Base-by-base conservation (phyloP, 2,113 vertebrate species). In the Martes martes region DNA sequence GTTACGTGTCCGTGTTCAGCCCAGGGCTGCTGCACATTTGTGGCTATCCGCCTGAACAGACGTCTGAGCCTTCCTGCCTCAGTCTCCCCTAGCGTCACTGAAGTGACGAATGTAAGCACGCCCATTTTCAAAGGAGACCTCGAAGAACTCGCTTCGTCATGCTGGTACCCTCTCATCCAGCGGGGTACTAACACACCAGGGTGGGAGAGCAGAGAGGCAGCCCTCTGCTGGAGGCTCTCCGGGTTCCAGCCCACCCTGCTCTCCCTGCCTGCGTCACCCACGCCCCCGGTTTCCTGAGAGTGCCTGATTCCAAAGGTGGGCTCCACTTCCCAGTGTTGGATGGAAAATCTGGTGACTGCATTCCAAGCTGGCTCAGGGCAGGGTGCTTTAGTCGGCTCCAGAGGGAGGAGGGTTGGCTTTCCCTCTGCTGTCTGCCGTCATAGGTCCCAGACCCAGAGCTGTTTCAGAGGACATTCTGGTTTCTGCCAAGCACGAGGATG, bases 81-180 rank as follows among this genome's bases (percentile, higher is more conserved):
- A 0, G 80, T 23, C n/a, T 61, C 79, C 42, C n/a, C 6, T 16
- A 21, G 91, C 9, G 3, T 2, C 4, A 24, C 4, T 1, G 13
- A 69, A 16, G n/a, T 0, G 50, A 9, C 0, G 24, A 26, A 65
- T 4, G 57, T 4, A 8, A 23, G 6, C 2, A 0, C 3, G 50
- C 61, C 0, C 0, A 6, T 4, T 42, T 28, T 52, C 79, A 21
- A 36, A 42, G 86, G 81, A 65, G 42, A 6, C 23, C n/a, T 26
- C 65, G 11, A 6, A 42, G 73, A 31, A 21, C 28, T 24, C 31
- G 55, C 55, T 36, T 4, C 8, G 14, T 13, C 36, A 0, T 6
- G 47, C 79, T 28, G 57, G 95, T 36, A 5, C 21, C 52, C 2
- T 18, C 16, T 28, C 28, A 7, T 18, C 21, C 63, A 28, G 42